These are phyloP conservation scores for Cheirogaleus major DNA, from an alignment of 2,797 vertebrate species.

Conservation along the genomic window DNA sequence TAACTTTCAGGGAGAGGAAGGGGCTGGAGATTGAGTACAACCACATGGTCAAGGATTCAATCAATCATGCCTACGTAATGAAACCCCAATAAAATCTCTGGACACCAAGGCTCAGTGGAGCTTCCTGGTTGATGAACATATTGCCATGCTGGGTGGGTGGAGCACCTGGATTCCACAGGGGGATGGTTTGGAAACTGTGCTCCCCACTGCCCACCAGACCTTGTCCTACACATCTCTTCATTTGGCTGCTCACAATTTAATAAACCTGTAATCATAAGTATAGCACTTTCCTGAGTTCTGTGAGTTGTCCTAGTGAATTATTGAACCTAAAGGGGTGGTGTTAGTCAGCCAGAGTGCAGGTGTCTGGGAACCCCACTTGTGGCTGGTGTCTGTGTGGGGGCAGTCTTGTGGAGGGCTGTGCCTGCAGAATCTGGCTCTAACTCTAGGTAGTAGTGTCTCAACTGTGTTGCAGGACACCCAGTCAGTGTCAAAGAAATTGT, in stretches of 20 bases:
- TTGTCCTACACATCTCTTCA: not conserved
- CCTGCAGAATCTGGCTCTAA: not conserved
- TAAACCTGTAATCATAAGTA: not conserved
- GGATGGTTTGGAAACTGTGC: not conserved
- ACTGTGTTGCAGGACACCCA: not conserved
- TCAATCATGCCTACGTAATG: not conserved
- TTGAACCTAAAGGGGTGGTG: not conserved
- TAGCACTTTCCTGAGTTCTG: not conserved
- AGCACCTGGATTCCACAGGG: not conserved
- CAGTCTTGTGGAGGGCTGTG: not conserved
- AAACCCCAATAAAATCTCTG: not conserved
- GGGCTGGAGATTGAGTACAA: not conserved
- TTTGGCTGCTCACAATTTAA: not conserved
- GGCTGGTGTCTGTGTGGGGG: not conserved
- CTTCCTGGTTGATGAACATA: not conserved
- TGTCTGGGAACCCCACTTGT: not conserved
- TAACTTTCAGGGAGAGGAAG: not conserved
- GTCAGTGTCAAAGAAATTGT: not conserved
- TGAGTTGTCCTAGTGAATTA: not conserved
- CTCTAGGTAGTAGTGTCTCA: not conserved
- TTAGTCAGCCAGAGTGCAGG: not conserved
- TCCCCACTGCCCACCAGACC: not conserved
- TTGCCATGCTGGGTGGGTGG: too few relatives aligned
- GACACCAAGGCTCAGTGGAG: not conserved
- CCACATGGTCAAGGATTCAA: not conserved